Percentiles rank a stretch among this genome's conserved stretches.
Conservation (phyloP, 2,113 vertebrate genomes). For the Vidua macroura region DNA sequence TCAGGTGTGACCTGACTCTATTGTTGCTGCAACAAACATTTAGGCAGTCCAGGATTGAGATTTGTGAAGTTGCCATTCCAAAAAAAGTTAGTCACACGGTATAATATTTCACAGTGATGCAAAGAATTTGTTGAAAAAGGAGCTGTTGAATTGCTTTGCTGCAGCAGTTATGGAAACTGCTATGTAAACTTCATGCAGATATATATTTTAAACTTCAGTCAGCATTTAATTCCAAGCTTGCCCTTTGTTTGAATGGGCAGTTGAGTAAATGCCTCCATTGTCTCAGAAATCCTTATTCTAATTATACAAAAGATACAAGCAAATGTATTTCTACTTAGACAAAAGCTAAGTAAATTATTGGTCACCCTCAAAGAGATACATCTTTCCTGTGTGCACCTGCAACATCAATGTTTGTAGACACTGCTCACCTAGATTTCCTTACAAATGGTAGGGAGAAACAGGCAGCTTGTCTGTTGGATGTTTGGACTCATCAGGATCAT, state of each 20-base stretch:
- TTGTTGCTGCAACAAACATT: not conserved
- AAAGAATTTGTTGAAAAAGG: not conserved
- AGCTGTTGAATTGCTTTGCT: not conserved
- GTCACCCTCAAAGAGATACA: not conserved
- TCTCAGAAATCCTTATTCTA: not conserved
- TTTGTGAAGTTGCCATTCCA: not conserved
- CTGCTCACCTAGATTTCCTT: not conserved
- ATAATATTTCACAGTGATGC: not conserved
- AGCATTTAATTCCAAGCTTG: not conserved
- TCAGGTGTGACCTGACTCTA: not conserved
- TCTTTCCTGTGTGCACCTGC: not conserved
- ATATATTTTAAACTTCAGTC: not conserved
- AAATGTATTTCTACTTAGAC: not conserved
- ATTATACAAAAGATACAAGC: not conserved
- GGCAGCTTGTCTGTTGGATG: rapidly evolving
- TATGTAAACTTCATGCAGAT: not conserved
- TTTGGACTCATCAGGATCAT: not conserved
- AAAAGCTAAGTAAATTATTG: not conserved
- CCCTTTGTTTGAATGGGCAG: not conserved
- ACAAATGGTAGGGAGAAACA: not conserved
- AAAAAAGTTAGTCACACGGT: not conserved
- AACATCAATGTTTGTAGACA: not conserved
- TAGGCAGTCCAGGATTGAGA: not conserved
- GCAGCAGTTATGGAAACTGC: not conserved
- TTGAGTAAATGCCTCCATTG: not conserved